Conservation (phyloP, 2,888 invertebrate genomes). For the Philopedon plagiatum region DNA sequence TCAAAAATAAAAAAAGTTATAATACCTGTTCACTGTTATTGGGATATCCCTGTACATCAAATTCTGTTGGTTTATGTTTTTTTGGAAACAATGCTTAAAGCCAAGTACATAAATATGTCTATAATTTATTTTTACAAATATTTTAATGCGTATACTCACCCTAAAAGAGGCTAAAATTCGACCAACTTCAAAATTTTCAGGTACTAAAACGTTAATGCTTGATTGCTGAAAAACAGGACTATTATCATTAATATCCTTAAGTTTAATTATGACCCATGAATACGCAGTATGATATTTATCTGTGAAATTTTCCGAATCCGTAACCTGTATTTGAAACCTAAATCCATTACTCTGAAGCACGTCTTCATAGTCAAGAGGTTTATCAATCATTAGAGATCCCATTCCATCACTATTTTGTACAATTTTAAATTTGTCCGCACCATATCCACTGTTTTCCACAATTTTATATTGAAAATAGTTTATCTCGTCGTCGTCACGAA, state of each 20-base stretch:
- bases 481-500: constrained; percentile 96
- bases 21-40: too few relatives aligned
- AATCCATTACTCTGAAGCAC: constrained; percentile 95
- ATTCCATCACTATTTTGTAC: constrained; percentile 96
- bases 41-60: too few relatives aligned
- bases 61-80: too few relatives aligned
- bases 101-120: neutral
- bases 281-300: constrained; percentile 97
- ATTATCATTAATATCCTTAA: constrained; percentile 97
- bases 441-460: constrained; percentile 93
- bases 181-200: constrained; percentile 92
- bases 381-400: constrained; percentile 93
- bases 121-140: neutral
- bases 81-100: constrained; percentile 71
- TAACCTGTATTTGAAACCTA: constrained; percentile 93
- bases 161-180: constrained; percentile 90
- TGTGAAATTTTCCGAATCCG: constrained; percentile 94
- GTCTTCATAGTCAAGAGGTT: constrained; percentile 96
- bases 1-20: too few relatives aligned
- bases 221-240: constrained; percentile 94
- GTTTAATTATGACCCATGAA: constrained; percentile 93
- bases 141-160: neutral
- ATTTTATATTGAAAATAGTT: constrained; percentile 94
- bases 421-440: constrained; percentile 97
- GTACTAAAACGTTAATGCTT: constrained; percentile 91